A percentile compares a stretch with the other conserved stretches of the same genome.
Conservation (phyloP, 2,113 vertebrate genomes). For the Centrocercus urophasianus region DNA sequence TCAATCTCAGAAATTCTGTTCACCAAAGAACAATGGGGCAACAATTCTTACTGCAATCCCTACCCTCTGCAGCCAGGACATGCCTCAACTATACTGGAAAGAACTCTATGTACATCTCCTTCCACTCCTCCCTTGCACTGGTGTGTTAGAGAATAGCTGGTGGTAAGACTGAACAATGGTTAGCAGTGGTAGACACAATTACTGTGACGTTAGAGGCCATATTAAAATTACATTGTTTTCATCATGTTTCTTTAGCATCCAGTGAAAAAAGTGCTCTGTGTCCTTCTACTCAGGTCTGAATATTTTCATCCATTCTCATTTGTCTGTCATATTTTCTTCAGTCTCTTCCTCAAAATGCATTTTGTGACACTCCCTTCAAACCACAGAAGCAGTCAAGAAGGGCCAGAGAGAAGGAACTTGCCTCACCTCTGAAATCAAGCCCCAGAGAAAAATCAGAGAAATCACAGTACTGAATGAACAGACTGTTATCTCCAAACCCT, state of each 20-base stretch:
- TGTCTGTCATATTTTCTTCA: neutral
- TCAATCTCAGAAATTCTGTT: neutral
- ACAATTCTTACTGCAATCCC: neutral
- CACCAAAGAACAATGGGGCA: neutral
- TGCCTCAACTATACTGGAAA: neutral
- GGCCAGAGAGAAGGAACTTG: neutral
- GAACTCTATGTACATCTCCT: neutral
- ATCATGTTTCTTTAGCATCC: neutral
- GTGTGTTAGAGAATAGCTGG: neutral
- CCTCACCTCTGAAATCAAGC: neutral
- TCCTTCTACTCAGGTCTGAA: neutral
- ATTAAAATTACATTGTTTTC: neutral
- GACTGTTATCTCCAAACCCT: neutral
- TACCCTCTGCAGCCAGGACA: neutral
- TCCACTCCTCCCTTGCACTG: neutral
- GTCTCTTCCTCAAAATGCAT: neutral
- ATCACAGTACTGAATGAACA: neutral
- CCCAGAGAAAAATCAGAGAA: neutral
- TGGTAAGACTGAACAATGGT: neutral
- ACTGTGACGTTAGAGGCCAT: neutral
- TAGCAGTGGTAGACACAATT: neutral
- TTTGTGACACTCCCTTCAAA: neutral
- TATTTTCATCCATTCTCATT: neutral
- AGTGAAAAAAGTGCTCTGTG: neutral
- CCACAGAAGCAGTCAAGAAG: neutral